These are phyloP conservation scores for Acrocephalus arundinaceus DNA, from an alignment of 2,113 vertebrate species.

Conservation along the genomic window DNA sequence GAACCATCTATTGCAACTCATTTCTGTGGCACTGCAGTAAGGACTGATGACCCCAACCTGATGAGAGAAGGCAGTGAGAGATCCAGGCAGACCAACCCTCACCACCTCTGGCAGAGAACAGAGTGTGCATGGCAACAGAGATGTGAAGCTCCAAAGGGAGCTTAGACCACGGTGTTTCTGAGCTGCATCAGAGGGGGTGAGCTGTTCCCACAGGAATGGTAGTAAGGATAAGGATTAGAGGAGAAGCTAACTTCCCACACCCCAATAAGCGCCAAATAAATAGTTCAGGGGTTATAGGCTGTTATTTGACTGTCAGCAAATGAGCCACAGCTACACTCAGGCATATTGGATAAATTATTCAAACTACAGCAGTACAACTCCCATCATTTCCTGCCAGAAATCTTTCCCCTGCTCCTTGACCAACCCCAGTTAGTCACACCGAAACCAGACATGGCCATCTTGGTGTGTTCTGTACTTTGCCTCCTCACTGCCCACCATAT, in stretches of 20 bases:
- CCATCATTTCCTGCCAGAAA: neutral
- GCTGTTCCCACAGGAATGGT: neutral
- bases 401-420: neutral
- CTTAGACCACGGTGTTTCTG: neutral
- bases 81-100: neutral
- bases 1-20: neutral
- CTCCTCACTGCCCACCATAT: neutral
- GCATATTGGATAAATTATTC: slow-evolving; percentile 11
- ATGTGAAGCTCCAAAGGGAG: neutral
- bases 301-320: neutral
- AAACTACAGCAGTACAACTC: neutral
- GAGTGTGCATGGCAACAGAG: accelerated
- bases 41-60: neutral
- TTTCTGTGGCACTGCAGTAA: neutral
- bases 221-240: neutral
- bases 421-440: neutral
- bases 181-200: neutral
- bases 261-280: neutral
- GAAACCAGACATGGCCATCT: neutral
- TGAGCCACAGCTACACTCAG: neutral
- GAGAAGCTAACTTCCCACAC: neutral
- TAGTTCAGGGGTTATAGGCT: neutral
- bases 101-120: neutral
- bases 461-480: neutral
- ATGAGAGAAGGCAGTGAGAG: neutral